A percentile compares a stretch with the other conserved stretches of the same genome.
Conservation (phyloP, 2,113 vertebrate species). For the Stomatorhinus ivindoensis region DNA sequence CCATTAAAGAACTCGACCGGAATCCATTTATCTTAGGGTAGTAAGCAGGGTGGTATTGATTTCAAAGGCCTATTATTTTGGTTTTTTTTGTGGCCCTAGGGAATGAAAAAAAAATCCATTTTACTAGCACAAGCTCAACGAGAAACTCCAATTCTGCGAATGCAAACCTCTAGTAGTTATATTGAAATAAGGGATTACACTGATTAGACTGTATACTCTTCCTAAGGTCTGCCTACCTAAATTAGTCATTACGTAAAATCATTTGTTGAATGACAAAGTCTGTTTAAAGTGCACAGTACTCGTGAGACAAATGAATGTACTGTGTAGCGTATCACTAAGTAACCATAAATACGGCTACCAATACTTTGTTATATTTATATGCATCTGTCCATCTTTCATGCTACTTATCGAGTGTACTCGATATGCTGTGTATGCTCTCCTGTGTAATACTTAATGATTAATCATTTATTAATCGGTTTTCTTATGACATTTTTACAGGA, state of each 20-base stretch:
- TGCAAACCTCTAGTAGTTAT: not conserved
- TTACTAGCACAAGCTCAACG: not conserved
- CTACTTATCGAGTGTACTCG: not conserved
- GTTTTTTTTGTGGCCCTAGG: not conserved
- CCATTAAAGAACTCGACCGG: slow-evolving; percentile 6
- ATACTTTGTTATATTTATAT: not conserved
- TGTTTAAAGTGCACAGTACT: not conserved
- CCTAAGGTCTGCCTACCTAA: not conserved
- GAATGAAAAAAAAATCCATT: slow-evolving; percentile 15
- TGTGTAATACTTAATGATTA: not conserved
- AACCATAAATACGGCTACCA: not conserved
- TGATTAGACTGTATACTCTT: not conserved
- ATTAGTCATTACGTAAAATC: not conserved
- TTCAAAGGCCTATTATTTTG: slow-evolving; percentile 13
- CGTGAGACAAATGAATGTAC: not conserved
- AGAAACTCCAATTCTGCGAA: slow-evolving; percentile 9
- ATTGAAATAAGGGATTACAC: not conserved
- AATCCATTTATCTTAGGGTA: slow-evolving; percentile 19
- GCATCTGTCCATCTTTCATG: not conserved
- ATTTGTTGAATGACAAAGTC: slow-evolving; percentile 1
- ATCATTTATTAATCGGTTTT: not conserved
- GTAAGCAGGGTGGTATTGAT: slow-evolving; percentile 20
- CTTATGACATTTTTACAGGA: not conserved
- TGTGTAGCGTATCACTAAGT: not conserved
- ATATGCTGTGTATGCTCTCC: not conserved